Percentiles rank a stretch among this genome's conserved stretches.
phyloP scores from a whole-genome alignment of 2,888 invertebrate genomes.

The Pristionchus maxplancki region DNA sequence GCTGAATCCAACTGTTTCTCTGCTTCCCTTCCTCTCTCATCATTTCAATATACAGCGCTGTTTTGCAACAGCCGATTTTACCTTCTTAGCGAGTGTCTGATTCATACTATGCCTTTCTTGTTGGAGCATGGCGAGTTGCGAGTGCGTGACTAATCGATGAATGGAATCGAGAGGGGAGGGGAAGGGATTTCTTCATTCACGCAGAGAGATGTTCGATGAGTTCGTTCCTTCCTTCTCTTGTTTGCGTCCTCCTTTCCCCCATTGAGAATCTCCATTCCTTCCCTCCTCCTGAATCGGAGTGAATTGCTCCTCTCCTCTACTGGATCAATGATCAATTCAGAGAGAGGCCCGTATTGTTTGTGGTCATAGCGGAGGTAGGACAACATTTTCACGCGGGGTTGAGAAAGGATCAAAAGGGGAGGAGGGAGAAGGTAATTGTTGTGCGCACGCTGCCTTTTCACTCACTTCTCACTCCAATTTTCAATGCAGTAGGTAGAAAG shows the following conservation, averaged over 20 bases:
- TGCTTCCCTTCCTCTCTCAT: neutral
- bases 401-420: neutral
- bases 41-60: neutral
- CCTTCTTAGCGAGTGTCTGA: neutral
- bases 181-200: conserved; percentile 27
- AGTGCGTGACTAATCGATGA: conserved; percentile 38
- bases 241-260: neutral
- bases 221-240: neutral
- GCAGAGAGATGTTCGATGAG: conserved; percentile 21
- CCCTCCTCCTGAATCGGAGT: neutral
- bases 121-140: neutral
- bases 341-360: neutral
- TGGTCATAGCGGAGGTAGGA: neutral
- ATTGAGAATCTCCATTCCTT: neutral
- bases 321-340: conserved; percentile 17
- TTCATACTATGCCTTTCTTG: neutral
- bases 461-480: neutral
- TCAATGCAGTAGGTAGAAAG: neutral
- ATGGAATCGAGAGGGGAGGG: conserved; percentile 6
- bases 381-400: neutral
- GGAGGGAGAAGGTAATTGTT: conserved; percentile 8
- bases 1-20: neutral
- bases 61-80: neutral
- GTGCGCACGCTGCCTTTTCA: neutral
- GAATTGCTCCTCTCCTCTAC: neutral